phyloP scores from a whole-genome alignment of 2,113 vertebrate genomes.

The Lepisosteus osseus region DNA sequence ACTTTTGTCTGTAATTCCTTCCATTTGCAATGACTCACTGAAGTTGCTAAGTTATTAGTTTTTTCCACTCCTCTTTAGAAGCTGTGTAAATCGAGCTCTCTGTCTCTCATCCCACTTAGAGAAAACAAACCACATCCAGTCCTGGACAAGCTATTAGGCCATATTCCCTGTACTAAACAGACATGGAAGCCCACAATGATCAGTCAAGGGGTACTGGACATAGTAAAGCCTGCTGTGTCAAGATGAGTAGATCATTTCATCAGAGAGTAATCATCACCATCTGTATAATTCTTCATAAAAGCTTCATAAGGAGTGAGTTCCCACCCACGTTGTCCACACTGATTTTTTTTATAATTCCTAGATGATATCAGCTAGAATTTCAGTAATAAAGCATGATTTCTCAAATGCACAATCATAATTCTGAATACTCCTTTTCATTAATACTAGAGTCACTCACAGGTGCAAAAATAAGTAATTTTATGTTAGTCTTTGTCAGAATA shows the following conservation, averaged over 20 bases:
- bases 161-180: not conserved
- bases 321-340: conserved; percentile 19
- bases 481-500: too few species aligned
- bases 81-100: not conserved
- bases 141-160: not conserved
- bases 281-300: conserved; percentile 23
- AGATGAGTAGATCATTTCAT: not conserved
- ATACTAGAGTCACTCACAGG: not conserved
- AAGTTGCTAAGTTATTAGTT: not conserved
- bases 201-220: not conserved
- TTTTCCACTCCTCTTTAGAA: not conserved
- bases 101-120: not conserved
- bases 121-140: not conserved
- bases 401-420: conserved; percentile 19
- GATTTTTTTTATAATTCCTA: not conserved
- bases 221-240: not conserved
- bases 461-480: not conserved
- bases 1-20: conserved; percentile 2
- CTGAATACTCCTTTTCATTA: conserved; percentile 9
- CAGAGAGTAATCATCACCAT: conserved; percentile 13
- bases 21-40: conserved; percentile 5
- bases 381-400: conserved; percentile 18
- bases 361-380: conserved; percentile 22
- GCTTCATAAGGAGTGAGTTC: not conserved
- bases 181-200: not conserved